Evolutionary conservation across 2,888 invertebrate species (phyloP).

Genomic region (Thecophora atra): DNA sequence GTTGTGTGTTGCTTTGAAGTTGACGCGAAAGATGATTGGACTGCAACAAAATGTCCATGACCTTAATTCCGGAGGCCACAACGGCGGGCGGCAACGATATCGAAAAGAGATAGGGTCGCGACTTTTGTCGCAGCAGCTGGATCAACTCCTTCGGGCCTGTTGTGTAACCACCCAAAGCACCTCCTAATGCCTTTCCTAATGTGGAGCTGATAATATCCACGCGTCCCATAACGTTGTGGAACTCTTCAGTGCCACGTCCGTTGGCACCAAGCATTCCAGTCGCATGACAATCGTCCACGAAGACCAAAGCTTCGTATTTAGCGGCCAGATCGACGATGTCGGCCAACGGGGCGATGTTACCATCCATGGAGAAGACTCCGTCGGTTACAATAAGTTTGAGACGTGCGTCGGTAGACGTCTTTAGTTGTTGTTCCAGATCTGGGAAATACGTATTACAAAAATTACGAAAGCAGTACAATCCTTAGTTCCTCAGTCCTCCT

Average conservation of each 20-base stretch:
- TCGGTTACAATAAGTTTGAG: conserved; percentile 86
- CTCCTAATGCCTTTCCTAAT: conserved; percentile 90
- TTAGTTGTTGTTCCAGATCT: conserved; percentile 81
- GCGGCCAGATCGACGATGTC: conserved; percentile 80
- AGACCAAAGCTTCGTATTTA: conserved; percentile 80
- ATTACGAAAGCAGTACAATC: no score
- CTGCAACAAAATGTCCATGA: conserved; percentile 75
- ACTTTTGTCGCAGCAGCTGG: conserved; percentile 81
- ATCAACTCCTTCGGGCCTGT: conserved; percentile 81
- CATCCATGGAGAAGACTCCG: conserved; percentile 96
- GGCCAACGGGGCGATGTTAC: conserved; percentile 83
- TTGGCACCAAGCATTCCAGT: conserved; percentile 91
- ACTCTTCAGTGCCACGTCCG: conserved; percentile 90
- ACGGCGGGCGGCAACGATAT: conserved; percentile 90
- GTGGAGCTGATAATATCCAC: conserved; percentile 92
- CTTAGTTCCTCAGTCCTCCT: neutral
- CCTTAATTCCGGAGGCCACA: conserved; percentile 82
- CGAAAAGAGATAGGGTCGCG: conserved; percentile 89
- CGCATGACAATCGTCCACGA: conserved; percentile 91
- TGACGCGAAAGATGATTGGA: conserved; percentile 74
- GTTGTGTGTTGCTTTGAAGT: conserved; percentile 76
- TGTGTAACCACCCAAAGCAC: conserved; percentile 89
- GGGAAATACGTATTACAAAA: conserved; percentile 30
- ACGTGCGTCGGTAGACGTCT: conserved; percentile 71
- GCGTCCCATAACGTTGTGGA: conserved; percentile 72